Conservation (phyloP, 2,888 invertebrate species). For the Sturmia bella region DNA sequence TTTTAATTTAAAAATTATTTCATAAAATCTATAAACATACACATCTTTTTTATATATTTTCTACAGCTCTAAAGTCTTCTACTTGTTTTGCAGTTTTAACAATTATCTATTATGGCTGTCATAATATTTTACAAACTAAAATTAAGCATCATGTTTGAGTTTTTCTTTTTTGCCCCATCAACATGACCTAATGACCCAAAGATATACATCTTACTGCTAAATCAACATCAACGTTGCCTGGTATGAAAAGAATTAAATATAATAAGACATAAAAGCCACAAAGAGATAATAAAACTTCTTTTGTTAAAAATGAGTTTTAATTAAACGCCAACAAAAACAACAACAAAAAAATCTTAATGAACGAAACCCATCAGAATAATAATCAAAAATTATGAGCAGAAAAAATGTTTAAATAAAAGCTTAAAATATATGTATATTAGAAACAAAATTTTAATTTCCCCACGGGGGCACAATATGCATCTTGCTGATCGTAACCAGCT, state of each 20-base stretch:
- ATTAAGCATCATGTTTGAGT: slow-evolving; percentile 3
- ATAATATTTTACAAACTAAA: slow-evolving; percentile 10
- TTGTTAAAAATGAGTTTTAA: slow-evolving; percentile 28
- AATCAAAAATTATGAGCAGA: too few species aligned
- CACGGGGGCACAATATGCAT: too few species aligned
- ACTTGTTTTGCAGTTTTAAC: neutral
- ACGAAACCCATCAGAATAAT: too few species aligned
- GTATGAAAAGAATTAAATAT: slow-evolving; percentile 28
- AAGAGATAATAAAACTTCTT: slow-evolving; percentile 42
- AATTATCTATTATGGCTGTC: neutral
- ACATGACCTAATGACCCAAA: slow-evolving; percentile 63
- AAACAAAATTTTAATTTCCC: too few species aligned
- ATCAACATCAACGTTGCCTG: slow-evolving; percentile 25
- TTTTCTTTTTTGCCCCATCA: slow-evolving; percentile 4
- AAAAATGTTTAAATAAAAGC: too few species aligned
- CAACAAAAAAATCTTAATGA: neutral
- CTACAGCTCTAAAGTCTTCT: too few species aligned
- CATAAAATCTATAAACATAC: too few species aligned
- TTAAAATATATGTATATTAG: too few species aligned
- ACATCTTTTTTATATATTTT: too few species aligned
- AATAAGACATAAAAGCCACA: slow-evolving; percentile 46
- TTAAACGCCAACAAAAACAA: neutral
- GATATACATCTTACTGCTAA: slow-evolving; percentile 60
- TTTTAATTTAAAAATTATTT: too few species aligned
- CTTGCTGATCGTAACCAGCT: too few species aligned